Evolutionary conservation across 2,888 invertebrate genomes (phyloP).

Genomic region (Hylaea fasciaria): DNA sequence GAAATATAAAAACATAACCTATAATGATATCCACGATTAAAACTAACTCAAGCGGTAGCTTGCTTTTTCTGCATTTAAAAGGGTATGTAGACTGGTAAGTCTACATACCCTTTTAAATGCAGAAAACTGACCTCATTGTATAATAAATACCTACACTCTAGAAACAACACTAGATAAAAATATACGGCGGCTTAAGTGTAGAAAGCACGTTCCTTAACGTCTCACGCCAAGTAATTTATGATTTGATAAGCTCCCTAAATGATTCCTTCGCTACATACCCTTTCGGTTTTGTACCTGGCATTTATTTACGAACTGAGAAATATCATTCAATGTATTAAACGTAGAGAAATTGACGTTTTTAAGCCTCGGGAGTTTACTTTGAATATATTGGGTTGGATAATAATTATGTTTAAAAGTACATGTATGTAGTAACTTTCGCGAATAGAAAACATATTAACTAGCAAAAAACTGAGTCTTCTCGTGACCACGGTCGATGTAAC

Average conservation of each 20-base stretch:
- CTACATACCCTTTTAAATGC: constrained; percentile 15
- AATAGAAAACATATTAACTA: too few relatives aligned
- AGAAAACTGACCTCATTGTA: constrained; percentile 10
- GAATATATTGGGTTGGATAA: not conserved
- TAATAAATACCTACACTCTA: constrained; percentile 34
- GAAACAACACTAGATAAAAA: too few relatives aligned
- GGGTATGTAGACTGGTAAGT: too few relatives aligned
- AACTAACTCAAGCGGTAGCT: too few relatives aligned
- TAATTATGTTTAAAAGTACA: not conserved
- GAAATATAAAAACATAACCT: too few relatives aligned
- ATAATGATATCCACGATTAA: too few relatives aligned
- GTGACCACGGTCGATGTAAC: too few relatives aligned
- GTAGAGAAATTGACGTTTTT: not conserved
- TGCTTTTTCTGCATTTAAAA: too few relatives aligned
- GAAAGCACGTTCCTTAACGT: constrained; percentile 32
- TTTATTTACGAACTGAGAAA: constrained; percentile 12
- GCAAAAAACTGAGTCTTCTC: too few relatives aligned
- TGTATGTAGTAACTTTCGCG: too few relatives aligned
- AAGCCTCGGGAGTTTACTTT: not conserved
- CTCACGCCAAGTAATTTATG: constrained; percentile 48
- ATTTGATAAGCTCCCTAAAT: constrained; percentile 46
- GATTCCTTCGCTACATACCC: constrained; percentile 35
- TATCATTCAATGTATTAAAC: constrained; percentile 19
- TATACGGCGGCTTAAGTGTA: constrained; percentile 23
- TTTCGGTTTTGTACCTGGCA: constrained; percentile 24